phyloP scores from a whole-genome alignment of 2,888 invertebrate genomes.

The Baccha elongata region DNA sequence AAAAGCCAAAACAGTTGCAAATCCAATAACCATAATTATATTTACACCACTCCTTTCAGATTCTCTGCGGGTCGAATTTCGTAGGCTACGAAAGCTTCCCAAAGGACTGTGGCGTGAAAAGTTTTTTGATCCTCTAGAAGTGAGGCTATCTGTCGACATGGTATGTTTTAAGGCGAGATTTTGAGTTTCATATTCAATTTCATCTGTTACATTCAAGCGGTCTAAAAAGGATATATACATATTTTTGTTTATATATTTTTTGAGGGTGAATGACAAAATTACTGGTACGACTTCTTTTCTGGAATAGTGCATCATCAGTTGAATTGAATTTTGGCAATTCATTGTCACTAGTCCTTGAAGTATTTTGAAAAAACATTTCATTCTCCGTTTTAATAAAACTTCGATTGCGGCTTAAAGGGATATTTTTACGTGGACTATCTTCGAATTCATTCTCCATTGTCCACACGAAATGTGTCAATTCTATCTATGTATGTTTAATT shows the following conservation, averaged over 20 bases:
- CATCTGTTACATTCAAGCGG: slow-evolving; percentile 27
- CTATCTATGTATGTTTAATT: too few species aligned
- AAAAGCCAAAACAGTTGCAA: slow-evolving; percentile 40
- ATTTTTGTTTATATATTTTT: neutral
- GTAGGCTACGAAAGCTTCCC: slow-evolving; percentile 34
- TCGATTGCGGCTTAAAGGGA: neutral
- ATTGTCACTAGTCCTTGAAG: neutral
- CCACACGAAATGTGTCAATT: too few species aligned
- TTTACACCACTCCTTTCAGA: slow-evolving; percentile 25
- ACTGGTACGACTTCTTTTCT: slow-evolving; percentile 29
- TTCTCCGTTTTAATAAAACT: slow-evolving; percentile 13
- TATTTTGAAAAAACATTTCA: slow-evolving; percentile 8
- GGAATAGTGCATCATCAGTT: neutral
- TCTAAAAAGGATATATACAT: neutral
- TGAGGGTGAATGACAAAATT: neutral
- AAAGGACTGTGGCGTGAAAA: slow-evolving; percentile 37
- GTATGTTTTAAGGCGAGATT: slow-evolving; percentile 33
- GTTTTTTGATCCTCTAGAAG: slow-evolving; percentile 36
- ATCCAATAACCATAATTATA: slow-evolving; percentile 56
- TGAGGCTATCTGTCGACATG: slow-evolving; percentile 36
- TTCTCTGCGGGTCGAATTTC: slow-evolving; percentile 3
- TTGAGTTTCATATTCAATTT: slow-evolving; percentile 40
- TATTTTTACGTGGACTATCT: neutral
- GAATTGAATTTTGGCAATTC: slow-evolving; percentile 9
- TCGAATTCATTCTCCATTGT: slow-evolving; percentile 33